Evolutionary conservation across 2,888 invertebrate species (phyloP).

Genomic region (Lomographa bimaculata): DNA sequence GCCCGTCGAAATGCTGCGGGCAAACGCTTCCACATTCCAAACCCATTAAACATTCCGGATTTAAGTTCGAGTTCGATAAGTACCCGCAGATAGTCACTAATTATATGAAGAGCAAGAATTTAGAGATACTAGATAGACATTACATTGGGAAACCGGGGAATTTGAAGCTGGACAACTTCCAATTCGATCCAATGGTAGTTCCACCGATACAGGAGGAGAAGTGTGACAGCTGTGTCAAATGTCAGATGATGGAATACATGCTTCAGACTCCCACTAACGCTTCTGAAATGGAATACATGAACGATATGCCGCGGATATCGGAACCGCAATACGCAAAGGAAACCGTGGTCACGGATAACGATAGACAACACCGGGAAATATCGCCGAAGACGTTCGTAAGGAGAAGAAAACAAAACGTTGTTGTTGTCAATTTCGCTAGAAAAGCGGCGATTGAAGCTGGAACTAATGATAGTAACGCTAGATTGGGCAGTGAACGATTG

Average conservation of each 20-base stretch:
- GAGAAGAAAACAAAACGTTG: constrained; percentile 67
- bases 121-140: constrained; percentile 84
- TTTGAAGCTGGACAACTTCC: constrained; percentile 78
- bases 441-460: constrained; percentile 9
- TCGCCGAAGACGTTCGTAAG: constrained; percentile 72
- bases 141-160: constrained; percentile 83
- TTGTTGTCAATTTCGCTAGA: constrained; percentile 59
- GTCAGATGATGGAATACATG: constrained; percentile 80
- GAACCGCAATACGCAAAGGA: constrained; percentile 72
- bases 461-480: not conserved
- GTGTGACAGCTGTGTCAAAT: constrained; percentile 81
- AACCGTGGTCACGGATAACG: constrained; percentile 46
- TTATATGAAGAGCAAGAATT: constrained; percentile 90
- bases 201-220: constrained; percentile 73
- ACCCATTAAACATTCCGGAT: constrained; percentile 86
- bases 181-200: constrained; percentile 76
- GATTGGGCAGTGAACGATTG: not conserved
- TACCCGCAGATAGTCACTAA: constrained; percentile 89
- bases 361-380: constrained; percentile 40
- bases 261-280: constrained; percentile 91
- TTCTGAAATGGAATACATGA: constrained; percentile 86
- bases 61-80: constrained; percentile 89
- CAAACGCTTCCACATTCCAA: constrained; percentile 83
- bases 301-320: constrained; percentile 65
- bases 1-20: constrained; percentile 73